phyloP scores from a whole-genome alignment of 2,113 vertebrate genomes.

The Oryzias melastigma region DNA sequence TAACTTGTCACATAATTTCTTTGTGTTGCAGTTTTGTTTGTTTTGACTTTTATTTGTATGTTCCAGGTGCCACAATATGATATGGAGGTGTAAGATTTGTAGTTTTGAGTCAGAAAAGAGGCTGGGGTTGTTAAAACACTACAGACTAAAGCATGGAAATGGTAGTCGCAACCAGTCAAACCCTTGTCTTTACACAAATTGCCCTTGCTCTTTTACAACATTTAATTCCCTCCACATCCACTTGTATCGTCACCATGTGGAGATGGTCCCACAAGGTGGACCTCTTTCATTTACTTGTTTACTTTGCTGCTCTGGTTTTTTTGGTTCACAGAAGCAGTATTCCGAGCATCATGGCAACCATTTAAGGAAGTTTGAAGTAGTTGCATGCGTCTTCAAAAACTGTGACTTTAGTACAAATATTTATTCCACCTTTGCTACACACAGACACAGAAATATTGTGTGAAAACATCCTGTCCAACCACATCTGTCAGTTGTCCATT shows the following conservation, averaged over 20 bases:
- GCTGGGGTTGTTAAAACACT: background rate
- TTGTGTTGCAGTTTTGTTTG: too few relatives aligned
- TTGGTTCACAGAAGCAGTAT: background rate
- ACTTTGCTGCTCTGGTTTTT: background rate
- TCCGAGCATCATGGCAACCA: background rate
- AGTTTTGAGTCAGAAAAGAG: background rate
- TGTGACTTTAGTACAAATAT: constrained; percentile 1
- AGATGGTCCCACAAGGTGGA: background rate
- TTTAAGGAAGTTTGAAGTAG: background rate
- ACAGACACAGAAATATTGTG: too few relatives aligned
- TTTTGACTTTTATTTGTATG: background rate
- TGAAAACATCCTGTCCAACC: too few relatives aligned
- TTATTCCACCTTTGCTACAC: too few relatives aligned
- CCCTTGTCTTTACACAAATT: background rate
- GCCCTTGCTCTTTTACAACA: constrained; percentile 6
- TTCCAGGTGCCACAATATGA: background rate
- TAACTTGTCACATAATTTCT: too few relatives aligned
- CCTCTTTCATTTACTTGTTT: background rate
- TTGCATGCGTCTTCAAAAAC: background rate
- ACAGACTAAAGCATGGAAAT: constrained; percentile 7
- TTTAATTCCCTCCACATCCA: constrained; percentile 5
- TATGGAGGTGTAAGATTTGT: background rate
- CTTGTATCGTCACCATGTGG: background rate
- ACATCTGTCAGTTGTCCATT: too few relatives aligned
- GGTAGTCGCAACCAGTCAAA: background rate